Base-by-base conservation (phyloP, 2,888 invertebrate species). In the Baronia brevicornis region DNA sequence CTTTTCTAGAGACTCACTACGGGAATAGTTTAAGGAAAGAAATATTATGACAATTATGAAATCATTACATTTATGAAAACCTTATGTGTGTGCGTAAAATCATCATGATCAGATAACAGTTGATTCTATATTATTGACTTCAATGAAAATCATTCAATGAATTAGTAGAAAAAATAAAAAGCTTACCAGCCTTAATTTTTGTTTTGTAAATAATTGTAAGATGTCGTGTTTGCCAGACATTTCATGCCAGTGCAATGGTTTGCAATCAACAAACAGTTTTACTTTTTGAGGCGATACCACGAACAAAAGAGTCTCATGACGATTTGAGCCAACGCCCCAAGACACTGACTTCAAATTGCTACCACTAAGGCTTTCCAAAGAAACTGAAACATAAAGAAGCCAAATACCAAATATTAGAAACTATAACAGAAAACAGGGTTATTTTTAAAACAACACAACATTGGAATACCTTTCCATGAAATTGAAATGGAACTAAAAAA, bases 201-300 rank as follows among this genome's bases (percentile, higher is more conserved):
- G 80, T 46, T 70, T 73, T 8, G 69, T 71, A 73, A 88, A 80
- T 48, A 86, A 74, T 28, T 74, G 66, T 48, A 87, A 75, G 67
- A 89, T 82, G 42, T 89, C 87, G 41, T 87, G 84, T 58, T 87
- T 79, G 26, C 84, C 84, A 3, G 87, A 84, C 53, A 89, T 86
- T 4, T 85, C 69, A 11, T 91, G 86, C 67, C 86, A 86, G 19
- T 90, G 91, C 38, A 90, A 85, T 1, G 86, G 75, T 12, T 80
- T 77, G 55, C 92, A 92, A 47, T 91, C 90, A 2, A 89, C 82
- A 47, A 88, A 88, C 13, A 93, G 66, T 44, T 88, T 87, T 9
- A 91, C 86, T 42, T 85, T 85, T 2, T 87, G 86, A 1, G 87
- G 79, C 0, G 88, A 86, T 39, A 90, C 67, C 5, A 88, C 87